Evolutionary conservation across 1,140 invertebrate species (phyloP), one percentile per base, ranked within the genome.

Genomic region (Brachionus plicatilis): DNA sequence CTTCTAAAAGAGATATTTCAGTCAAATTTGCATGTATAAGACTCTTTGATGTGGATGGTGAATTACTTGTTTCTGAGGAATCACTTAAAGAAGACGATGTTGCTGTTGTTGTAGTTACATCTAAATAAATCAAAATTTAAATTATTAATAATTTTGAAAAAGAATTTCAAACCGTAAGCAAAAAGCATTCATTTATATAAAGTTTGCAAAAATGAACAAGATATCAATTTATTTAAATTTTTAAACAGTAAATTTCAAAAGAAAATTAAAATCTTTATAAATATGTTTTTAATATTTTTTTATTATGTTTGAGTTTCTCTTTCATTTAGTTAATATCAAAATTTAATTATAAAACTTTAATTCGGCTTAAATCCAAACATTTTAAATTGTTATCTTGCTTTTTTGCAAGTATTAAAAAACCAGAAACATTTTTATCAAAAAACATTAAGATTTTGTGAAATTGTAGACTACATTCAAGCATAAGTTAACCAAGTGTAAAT

Each of bases 1-100:
- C n/a, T 43, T 72, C 72, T 5, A 76, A 45, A 6, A 76, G 45
- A 27, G 72, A 50, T 37, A 76, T 50, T 76, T 76, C 72, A 27
- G 72, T 76, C 1, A 76, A 27, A 76, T 76, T 76, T 76, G 45
- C 17, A 50, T 76, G 72, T 50, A 76, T 47, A 14, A 76, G 47
- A 27, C 45, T 37, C 27, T 47, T 47, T 2, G 72, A 50, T 76
- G 72, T 76, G 14, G 43, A 12, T 24, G 41, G 41, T 29, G 72
- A 76, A 37, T 8, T 17, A 24, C 43, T 76, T 37, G 12, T 27
- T 47, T 45, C 72, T 4, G 72, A 50, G 0, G 43, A 50, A 9
- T 76, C 72, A 50, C 72, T 76, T 20, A 76, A 29, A 27, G 72
- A 76, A 5, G 72, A 76, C 27, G 43, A 20, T 27, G 72, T 76